Conservation (phyloP, 2,113 vertebrate genomes). For the Engystomops pustulosus region DNA sequence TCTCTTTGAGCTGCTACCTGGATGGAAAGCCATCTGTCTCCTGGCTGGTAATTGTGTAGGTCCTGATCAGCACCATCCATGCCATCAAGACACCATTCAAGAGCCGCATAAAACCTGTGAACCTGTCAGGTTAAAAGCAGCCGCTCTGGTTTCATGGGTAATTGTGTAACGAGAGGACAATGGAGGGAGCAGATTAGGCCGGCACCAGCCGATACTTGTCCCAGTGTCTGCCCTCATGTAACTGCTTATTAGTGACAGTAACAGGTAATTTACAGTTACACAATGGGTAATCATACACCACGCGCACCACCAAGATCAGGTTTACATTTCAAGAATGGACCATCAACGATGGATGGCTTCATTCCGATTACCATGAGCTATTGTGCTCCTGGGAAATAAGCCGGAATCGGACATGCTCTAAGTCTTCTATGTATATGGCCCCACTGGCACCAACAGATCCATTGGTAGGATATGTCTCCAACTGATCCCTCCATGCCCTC, state of each 20-base stretch:
- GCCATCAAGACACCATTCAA: not conserved
- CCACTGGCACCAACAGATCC: too few species aligned
- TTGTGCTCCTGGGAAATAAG: too few species aligned
- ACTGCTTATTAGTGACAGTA: slow-evolving; percentile 66
- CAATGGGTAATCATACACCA: slow-evolving; percentile 67
- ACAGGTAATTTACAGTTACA: slow-evolving; percentile 63
- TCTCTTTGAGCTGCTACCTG: not conserved
- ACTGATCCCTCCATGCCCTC: too few species aligned
- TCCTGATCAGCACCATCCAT: not conserved
- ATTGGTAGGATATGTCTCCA: too few species aligned
- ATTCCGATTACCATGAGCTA: not conserved
- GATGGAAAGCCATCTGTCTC: not conserved
- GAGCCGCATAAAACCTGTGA: slow-evolving; percentile 46
- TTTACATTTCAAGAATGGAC: not conserved
- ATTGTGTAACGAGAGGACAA: slow-evolving; percentile 60
- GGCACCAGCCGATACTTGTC: slow-evolving; percentile 67
- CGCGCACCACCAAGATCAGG: not conserved
- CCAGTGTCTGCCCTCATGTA: slow-evolving; percentile 69
- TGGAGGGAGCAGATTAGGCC: slow-evolving; percentile 63
- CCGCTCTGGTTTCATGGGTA: slow-evolving; percentile 16
- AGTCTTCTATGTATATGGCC: too few species aligned
- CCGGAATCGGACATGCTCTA: too few species aligned
- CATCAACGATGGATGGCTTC: not conserved
- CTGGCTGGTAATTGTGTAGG: not conserved
- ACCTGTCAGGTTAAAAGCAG: slow-evolving; percentile 65